Evolutionary conservation across 2,888 invertebrate genomes (phyloP), one percentile per base, ranked within the genome.

Genomic region (Ichneumon xanthorius): DNA sequence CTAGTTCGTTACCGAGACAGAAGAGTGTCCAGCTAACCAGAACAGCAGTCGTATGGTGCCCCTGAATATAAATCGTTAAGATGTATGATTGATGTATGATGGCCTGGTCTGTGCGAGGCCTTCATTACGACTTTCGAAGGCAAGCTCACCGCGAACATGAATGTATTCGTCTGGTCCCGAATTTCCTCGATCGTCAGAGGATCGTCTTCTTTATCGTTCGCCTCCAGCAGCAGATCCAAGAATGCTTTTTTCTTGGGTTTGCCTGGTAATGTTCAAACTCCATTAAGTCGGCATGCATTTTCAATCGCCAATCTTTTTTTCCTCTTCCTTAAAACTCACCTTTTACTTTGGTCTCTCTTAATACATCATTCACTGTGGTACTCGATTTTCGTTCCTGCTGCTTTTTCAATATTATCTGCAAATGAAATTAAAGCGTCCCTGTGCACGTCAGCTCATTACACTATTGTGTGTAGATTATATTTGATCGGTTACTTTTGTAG

Each of bases 161-260:
- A 96, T 0, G 97, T 97, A 87, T 97, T 96, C 0, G 97, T 96
- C 94, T 97, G 96, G 91, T 96, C 96, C 78, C 96, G 94, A 63
- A 97, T 95, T 85, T 95, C 95, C 45, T 95, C 92, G 86, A 96
- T 95, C 9, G 95, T 95, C 65, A 97, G 93, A 4, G 95, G 95
- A 85, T 95, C 92, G 0, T 96, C 96, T 87, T 96, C 95, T 16
- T 95, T 94, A 88, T 95, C 95, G 63, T 89, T 90, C 4, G 96
- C 95, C 70, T 96, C 94, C n/a, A 97, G 92, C 4, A 97, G 91
- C 55, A 96, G 94, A 94, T 97, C 97, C 90, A 97, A 93, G 90
- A 97, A 96, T 0, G 96, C 96, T 90, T 96, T 95, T 90, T 96
- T 96, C 86, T 95, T 96, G 89, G 95, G 96, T 14, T 94, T 94